These are phyloP conservation scores for Sternarchorhynchus goeldii DNA, from an alignment of 2,797 vertebrate species.

Conservation along the genomic window DNA sequence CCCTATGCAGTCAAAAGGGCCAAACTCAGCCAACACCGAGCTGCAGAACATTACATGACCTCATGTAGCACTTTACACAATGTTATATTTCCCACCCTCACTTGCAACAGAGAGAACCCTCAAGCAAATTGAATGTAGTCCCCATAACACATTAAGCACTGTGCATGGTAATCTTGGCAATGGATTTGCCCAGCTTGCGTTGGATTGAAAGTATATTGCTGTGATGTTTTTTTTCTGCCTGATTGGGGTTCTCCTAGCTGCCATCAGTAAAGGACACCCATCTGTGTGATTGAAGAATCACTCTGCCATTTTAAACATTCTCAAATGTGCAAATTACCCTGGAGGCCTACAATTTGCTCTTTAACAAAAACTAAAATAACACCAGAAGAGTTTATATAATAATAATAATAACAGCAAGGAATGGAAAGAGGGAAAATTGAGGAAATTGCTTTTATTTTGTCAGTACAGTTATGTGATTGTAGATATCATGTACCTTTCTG, in stretches of 20 bases:
- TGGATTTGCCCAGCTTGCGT: constrained; percentile 1
- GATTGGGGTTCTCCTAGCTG: not conserved
- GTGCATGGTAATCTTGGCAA: not conserved
- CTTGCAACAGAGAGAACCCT: not conserved
- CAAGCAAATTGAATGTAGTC: not conserved
- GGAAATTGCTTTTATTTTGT: not conserved
- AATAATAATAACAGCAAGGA: not conserved
- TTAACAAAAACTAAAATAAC: not conserved
- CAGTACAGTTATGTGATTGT: constrained; percentile 5
- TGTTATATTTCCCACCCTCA: not conserved
- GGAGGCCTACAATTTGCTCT: not conserved
- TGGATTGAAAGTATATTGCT: not conserved
- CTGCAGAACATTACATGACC: not conserved
- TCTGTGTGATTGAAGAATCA: not conserved
- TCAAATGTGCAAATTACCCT: not conserved
- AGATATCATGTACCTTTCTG: constrained; percentile 9
- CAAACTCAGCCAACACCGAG: too few relatives aligned
- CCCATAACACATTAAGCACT: not conserved
- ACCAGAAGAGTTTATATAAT: not conserved
- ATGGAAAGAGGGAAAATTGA: not conserved
- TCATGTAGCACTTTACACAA: not conserved
- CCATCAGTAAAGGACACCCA: not conserved
- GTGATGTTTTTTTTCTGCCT: not conserved
- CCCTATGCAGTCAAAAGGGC: too few relatives aligned
- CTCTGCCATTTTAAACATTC: not conserved